Percentiles rank a stretch among this genome's conserved stretches.
Conservation (phyloP, 2,113 vertebrate genomes). For the Ranitomeya variabilis region DNA sequence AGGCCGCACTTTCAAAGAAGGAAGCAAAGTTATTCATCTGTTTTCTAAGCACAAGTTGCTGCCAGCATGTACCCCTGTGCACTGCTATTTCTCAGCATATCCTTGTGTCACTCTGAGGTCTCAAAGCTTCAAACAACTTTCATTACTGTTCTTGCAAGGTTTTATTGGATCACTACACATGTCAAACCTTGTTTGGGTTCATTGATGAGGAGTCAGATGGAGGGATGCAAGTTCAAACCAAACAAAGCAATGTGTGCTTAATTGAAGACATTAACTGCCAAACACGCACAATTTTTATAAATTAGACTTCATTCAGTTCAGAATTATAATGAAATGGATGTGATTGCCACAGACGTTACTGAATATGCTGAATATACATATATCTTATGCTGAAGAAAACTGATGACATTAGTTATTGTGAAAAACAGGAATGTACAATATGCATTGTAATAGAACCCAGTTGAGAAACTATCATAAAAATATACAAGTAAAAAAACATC, state of each 20-base stretch:
- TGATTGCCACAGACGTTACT: neutral
- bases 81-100: constrained; percentile 50
- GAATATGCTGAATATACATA: neutral
- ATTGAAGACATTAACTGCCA: constrained; percentile 1
- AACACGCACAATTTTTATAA: constrained; percentile 5
- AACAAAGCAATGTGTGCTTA: constrained; percentile 22
- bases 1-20: constrained; percentile 33
- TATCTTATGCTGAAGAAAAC: neutral
- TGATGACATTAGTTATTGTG: neutral
- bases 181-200: constrained; percentile 58
- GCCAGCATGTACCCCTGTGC: constrained; percentile 9
- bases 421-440: no score
- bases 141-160: constrained; percentile 56
- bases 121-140: constrained; percentile 55
- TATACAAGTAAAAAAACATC: no score
- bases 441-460: no score
- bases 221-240: constrained; percentile 24
- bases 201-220: constrained; percentile 54
- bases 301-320: neutral
- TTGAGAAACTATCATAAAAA: no score
- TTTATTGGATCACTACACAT: constrained; percentile 54
- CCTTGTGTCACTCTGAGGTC: constrained; percentile 53
- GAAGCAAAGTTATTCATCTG: constrained; percentile 35
- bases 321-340: neutral
- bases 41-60: constrained; percentile 44